These are phyloP conservation scores for Campylomormyrus tamandua DNA, from an alignment of 2,113 vertebrate genomes.

Conservation along the genomic window DNA sequence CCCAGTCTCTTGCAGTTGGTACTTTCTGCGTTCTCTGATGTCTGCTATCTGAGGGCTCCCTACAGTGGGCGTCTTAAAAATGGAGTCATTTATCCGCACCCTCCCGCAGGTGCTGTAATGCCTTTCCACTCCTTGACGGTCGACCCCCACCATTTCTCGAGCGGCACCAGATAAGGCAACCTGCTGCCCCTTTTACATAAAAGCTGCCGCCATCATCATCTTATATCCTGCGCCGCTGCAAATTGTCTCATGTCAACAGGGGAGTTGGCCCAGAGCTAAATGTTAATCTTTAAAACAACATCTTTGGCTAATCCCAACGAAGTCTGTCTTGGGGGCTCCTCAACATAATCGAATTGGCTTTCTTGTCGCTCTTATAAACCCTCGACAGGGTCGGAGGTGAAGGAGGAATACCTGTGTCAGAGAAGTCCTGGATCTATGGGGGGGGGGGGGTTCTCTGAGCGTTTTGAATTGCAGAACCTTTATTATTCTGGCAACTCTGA, in stretches of 20 bases:
- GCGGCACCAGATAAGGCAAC: constrained; percentile 5
- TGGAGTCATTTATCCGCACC: neutral
- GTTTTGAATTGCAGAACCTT: neutral
- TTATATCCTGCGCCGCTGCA: neutral
- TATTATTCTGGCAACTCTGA: neutral
- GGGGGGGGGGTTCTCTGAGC: neutral
- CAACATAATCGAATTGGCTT: neutral
- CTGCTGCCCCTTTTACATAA: neutral
- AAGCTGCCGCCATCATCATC: constrained; percentile 12
- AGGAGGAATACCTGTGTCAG: constrained; percentile 3
- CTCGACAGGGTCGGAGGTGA: neutral
- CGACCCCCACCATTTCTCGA: neutral
- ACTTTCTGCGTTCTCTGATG: neutral
- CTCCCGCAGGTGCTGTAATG: neutral
- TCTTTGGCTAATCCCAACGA: constrained; percentile 15
- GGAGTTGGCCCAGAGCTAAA: constrained; percentile 8
- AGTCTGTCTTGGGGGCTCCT: neutral
- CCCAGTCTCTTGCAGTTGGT: neutral
- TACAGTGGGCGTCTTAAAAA: neutral
- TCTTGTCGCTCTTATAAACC: neutral
- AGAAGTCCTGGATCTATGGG: neutral
- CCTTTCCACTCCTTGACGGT: neutral
- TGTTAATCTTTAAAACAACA: constrained; percentile 25
- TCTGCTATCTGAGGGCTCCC: neutral
- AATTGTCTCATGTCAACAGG: constrained; percentile 18